Conservation (phyloP, 1,140 invertebrate genomes). For the Diploscapter pachys region DNA sequence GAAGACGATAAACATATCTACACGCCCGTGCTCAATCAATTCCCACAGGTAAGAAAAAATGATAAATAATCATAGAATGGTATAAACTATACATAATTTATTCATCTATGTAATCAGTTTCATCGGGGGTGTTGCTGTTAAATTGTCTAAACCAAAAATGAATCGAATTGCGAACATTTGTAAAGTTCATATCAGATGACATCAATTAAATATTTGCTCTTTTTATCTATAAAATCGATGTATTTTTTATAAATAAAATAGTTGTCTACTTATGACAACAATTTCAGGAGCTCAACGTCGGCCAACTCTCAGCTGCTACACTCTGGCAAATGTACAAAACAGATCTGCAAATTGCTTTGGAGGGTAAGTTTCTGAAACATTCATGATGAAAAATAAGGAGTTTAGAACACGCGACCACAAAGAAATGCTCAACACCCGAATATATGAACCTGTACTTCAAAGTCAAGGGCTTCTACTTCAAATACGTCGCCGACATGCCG, state of each 20-base stretch:
- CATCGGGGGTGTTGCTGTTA: no score
- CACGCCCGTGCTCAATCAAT: conserved; percentile 94
- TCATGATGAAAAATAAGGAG: conserved; percentile 33
- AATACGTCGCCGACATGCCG: conserved; percentile 96
- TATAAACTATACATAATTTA: no score
- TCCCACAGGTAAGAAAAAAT: conserved; percentile 61
- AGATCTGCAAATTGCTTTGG: conserved; percentile 94
- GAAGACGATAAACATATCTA: conserved; percentile 98
- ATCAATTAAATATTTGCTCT: not conserved
- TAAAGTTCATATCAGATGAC: no score
- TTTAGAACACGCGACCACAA: conserved; percentile 86
- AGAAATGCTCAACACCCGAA: conserved; percentile 91
- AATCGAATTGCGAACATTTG: no score
- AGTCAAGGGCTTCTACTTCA: conserved; percentile 90
- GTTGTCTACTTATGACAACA: no score
- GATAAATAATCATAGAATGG: not conserved
- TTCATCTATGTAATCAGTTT: no score
- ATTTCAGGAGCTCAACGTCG: conserved; percentile 65
- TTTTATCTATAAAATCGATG: not conserved
- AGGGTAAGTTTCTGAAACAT: conserved; percentile 63
- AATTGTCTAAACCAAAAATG: no score
- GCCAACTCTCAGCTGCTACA: conserved; percentile 86
- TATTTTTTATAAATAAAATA: no score
- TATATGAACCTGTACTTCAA: conserved; percentile 98
- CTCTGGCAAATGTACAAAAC: conserved; percentile 96